Conservation (phyloP, 2,888 invertebrate species). For the Drosophila borealis region DNA sequence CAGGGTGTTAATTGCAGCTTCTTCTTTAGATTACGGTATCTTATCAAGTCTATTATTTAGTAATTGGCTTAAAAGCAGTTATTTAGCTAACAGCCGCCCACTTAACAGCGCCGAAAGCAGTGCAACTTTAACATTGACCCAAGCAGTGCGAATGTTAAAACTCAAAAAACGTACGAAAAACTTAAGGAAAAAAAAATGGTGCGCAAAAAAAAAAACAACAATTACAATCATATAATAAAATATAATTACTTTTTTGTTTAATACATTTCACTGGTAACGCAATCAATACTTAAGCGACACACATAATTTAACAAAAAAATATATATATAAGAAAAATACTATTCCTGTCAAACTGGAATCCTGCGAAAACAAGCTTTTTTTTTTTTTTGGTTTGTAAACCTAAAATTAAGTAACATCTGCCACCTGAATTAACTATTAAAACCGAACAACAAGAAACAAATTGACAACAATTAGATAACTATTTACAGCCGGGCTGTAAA, state of each 20-base stretch:
- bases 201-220: conserved; percentile 11
- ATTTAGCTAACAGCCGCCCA: conserved; percentile 7
- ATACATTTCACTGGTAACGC: conserved; percentile 40
- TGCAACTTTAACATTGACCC: not conserved
- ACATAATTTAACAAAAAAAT: conserved; percentile 16
- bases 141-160: conserved; percentile 25
- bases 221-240: conserved; percentile 20
- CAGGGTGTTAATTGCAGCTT: conserved; percentile 24
- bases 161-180: conserved; percentile 21
- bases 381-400: not conserved
- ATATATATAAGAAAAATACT: not conserved
- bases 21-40: conserved; percentile 28
- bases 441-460: conserved; percentile 19
- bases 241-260: conserved; percentile 39
- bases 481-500: conserved; percentile 12
- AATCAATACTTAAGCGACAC: conserved; percentile 15
- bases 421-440: conserved; percentile 28
- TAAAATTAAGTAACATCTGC: conserved; percentile 38
- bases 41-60: conserved; percentile 22
- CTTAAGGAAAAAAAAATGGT: conserved; percentile 4
- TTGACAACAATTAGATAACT: not conserved
- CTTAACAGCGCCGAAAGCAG: conserved; percentile 20
- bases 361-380: conserved; percentile 3
- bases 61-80: conserved; percentile 19
- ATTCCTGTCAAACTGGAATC: not conserved